phyloP scores from a whole-genome alignment of 2,113 vertebrate species.

The Xenotilapia flavipinnis region DNA sequence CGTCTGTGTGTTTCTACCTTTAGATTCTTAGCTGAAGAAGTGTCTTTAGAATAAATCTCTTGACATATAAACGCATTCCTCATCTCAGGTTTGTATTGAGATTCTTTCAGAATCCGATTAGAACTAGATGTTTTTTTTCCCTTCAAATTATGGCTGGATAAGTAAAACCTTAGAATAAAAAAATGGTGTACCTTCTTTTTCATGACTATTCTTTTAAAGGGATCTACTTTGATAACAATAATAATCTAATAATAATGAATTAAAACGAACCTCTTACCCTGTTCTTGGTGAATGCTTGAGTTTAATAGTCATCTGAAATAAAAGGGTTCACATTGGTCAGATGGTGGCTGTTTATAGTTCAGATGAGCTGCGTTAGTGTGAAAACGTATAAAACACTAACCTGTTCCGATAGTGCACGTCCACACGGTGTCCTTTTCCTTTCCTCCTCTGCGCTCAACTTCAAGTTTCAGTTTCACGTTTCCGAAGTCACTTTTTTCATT shows the following conservation, averaged over 20 bases:
- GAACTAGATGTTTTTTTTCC: not conserved
- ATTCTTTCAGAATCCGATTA: not conserved
- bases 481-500: accelerated
- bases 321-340: not conserved
- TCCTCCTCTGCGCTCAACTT: not conserved
- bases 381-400: not conserved
- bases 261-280: not conserved
- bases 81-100: not conserved
- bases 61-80: not conserved
- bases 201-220: not conserved
- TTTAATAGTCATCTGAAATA: not conserved
- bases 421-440: not conserved
- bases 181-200: not conserved
- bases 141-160: not conserved
- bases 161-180: not conserved
- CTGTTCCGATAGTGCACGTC: not conserved
- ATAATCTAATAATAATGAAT: not conserved
- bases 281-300: not conserved
- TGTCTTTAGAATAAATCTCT: too few relatives aligned
- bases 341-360: not conserved
- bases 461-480: not conserved
- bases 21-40: too few relatives aligned
- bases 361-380: not conserved
- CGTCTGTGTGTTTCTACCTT: too few relatives aligned
- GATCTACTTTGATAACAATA: not conserved